Conservation (phyloP, 2,888 invertebrate genomes). For the Adelphocoris suturalis region DNA sequence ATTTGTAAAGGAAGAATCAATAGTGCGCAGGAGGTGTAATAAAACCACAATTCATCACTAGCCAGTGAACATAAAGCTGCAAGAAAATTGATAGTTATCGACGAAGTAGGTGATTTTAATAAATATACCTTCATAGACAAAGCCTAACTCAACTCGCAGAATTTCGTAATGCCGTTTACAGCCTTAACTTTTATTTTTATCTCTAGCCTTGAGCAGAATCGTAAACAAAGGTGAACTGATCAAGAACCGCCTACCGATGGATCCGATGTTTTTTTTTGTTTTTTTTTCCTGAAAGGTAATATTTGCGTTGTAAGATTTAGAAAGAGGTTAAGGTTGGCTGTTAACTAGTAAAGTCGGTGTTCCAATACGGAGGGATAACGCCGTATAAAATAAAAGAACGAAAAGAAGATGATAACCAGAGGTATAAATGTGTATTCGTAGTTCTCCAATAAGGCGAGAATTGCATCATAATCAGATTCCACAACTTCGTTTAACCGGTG, state of each 20-base stretch:
- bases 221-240: constrained; percentile 24
- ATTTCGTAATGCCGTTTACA: constrained; percentile 19
- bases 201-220: constrained; percentile 38
- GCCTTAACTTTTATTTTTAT: constrained; percentile 45
- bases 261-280: background rate
- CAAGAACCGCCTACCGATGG: constrained; percentile 17
- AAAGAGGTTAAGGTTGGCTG: constrained; percentile 20
- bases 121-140: background rate
- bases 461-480: too few species aligned
- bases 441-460: background rate
- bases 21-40: too few species aligned
- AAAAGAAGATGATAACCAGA: too few species aligned
- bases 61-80: too few species aligned
- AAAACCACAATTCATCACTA: too few species aligned
- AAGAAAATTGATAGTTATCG: constrained; percentile 1
- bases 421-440: too few species aligned
- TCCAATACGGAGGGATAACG: background rate
- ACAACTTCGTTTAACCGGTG: background rate
- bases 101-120: background rate
- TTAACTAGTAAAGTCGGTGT: constrained; percentile 20
- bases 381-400: background rate
- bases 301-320: background rate
- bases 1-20: too few species aligned
- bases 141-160: background rate
- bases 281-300: background rate